Evolutionary conservation across 1,140 invertebrate species (phyloP).

Genomic region (Stratiolaelaps scimitus): DNA sequence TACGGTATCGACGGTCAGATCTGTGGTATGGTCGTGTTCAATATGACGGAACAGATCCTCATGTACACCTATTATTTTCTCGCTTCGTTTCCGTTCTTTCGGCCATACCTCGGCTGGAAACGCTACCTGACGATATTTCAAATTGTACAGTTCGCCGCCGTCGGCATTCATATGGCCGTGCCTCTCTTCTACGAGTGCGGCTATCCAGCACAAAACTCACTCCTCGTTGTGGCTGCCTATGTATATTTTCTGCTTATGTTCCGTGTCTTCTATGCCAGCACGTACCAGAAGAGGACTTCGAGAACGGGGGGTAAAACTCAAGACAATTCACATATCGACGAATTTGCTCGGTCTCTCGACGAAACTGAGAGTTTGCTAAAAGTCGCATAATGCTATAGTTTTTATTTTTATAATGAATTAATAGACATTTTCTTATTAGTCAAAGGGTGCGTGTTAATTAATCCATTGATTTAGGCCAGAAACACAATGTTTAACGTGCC

Average conservation of each 20-base stretch:
- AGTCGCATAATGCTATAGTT: too few relatives aligned
- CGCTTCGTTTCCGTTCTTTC: conserved; percentile 37
- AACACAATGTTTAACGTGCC: too few relatives aligned
- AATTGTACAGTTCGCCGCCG: conserved; percentile 29
- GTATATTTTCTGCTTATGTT: conserved; percentile 15
- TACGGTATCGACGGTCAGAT: conserved; percentile 26
- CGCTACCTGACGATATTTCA: conserved; percentile 28
- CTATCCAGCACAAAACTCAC: conserved; percentile 5
- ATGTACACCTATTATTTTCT: conserved; percentile 48
- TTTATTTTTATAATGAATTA: too few relatives aligned
- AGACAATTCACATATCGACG: too few relatives aligned
- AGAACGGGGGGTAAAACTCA: too few relatives aligned
- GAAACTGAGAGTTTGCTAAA: too few relatives aligned
- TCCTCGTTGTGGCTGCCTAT: background rate
- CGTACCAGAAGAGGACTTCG: background rate
- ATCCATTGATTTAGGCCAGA: too few relatives aligned
- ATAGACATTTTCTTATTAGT: too few relatives aligned
- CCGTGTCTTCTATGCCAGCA: background rate
- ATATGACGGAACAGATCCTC: conserved; percentile 63
- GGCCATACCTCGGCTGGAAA: conserved; percentile 30
- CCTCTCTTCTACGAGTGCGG: background rate
- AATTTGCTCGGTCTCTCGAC: too few relatives aligned
- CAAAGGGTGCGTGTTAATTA: too few relatives aligned
- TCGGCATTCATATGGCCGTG: conserved; percentile 17
- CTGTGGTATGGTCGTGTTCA: conserved; percentile 45